Evolutionary conservation across 2,888 invertebrate species (phyloP).

Genomic region (Catocala sponsa): DNA sequence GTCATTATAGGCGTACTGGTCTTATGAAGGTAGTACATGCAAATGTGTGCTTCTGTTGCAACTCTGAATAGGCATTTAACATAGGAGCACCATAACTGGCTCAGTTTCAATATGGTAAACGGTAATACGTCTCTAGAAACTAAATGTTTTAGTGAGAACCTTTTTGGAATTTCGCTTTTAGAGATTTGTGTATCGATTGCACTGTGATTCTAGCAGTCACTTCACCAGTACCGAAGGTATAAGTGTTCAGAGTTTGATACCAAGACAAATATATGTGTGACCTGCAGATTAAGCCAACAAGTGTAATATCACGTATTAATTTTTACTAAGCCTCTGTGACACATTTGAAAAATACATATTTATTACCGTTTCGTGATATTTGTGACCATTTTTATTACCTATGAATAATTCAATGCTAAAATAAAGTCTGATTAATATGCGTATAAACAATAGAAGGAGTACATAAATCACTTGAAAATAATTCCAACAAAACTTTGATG

Average conservation of each 20-base stretch:
- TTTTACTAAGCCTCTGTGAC: too few species aligned
- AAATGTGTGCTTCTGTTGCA: conserved; percentile 62
- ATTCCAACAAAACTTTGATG: conserved; percentile 19
- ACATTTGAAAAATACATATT: too few species aligned
- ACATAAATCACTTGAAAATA: conserved; percentile 22
- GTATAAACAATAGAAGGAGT: conserved; percentile 13
- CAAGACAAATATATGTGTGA: too few species aligned
- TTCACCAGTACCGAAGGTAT: too few species aligned
- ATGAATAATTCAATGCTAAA: conserved; percentile 25
- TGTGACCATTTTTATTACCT: too few species aligned
- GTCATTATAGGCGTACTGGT: conserved; percentile 49
- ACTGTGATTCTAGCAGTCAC: too few species aligned
- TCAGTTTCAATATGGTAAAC: conserved; percentile 34
- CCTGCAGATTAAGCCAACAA: too few species aligned
- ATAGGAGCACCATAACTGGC: conserved; percentile 51
- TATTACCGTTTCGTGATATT: not conserved
- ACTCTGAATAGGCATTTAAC: conserved; percentile 67
- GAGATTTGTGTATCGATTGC: conserved; percentile 1
- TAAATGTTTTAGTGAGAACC: conserved; percentile 11
- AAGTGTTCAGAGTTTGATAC: conserved; percentile 10
- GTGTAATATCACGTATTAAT: too few species aligned
- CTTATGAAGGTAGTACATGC: conserved; percentile 56
- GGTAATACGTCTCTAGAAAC: conserved; percentile 21
- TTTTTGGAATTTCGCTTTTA: conserved; percentile 22
- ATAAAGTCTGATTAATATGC: conserved; percentile 23